A percentile compares a stretch with the other conserved stretches of the same genome.
Evolutionary conservation across 1,140 invertebrate genomes (phyloP).

Genomic region (Formica exsecta): DNA sequence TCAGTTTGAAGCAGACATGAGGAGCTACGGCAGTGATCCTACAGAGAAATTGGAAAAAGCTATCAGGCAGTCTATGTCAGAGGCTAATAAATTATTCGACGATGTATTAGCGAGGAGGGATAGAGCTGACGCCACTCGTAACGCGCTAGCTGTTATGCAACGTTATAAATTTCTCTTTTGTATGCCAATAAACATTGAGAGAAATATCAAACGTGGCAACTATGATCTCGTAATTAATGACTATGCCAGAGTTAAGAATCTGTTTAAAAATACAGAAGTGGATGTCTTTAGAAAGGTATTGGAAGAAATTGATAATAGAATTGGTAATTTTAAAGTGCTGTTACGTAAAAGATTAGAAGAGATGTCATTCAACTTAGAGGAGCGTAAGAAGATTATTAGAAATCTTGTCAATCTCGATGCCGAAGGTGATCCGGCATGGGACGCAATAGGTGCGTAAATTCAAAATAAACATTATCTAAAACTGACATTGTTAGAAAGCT

Average conservation of each 20-base stretch:
- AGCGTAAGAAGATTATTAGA: conserved; percentile 97
- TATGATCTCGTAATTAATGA: conserved; percentile 99
- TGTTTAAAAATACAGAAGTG: conserved; percentile 98
- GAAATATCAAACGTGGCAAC: conserved; percentile 97
- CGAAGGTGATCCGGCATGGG: conserved; percentile 96
- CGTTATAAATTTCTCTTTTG: conserved; percentile 97
- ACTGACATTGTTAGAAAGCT: background rate
- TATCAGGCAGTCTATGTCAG: conserved; percentile 94
- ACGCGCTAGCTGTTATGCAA: conserved; percentile 96
- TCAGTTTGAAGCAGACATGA: conserved; percentile 93
- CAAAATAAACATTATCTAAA: background rate
- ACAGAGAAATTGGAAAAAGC: conserved; percentile 92
- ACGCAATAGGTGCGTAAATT: conserved; percentile 89
- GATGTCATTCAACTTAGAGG: conserved; percentile 95
- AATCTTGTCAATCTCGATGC: conserved; percentile 91
- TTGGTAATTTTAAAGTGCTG: conserved; percentile 93
- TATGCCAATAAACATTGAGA: conserved; percentile 97
- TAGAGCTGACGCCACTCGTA: conserved; percentile 97
- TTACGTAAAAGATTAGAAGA: conserved; percentile 94
- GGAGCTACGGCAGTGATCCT: conserved; percentile 91
- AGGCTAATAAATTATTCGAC: conserved; percentile 97
- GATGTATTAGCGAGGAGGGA: conserved; percentile 97
- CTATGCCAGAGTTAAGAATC: conserved; percentile 97
- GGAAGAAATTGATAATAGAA: conserved; percentile 95
- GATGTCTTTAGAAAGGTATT: conserved; percentile 95